Base-by-base conservation (phyloP, 2,797 vertebrate species). In the Cossypha heuglini region DNA sequence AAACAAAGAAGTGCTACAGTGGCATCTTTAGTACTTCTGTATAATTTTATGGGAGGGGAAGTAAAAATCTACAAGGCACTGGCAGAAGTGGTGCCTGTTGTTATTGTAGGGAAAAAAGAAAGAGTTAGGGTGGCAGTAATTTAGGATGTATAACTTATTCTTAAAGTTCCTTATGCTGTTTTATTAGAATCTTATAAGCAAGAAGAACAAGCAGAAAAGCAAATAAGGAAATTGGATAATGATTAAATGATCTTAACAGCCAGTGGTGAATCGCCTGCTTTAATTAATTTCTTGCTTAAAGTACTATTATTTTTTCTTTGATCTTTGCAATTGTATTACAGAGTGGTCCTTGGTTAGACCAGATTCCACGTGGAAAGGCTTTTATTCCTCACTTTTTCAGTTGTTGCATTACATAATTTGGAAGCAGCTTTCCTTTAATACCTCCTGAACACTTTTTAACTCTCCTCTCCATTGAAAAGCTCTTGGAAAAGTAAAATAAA, bases 251-350 rank as follows among this genome's bases (percentile, higher is more conserved):
- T 95, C 46, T 92, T 86, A 93, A 89, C 75, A 96, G 84, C 46
- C 54, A 91, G 80, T 80, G 48, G 75, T 86, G 78, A 89, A 74
- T 94, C 0, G 20, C 21, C 24, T 22, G 37, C 57, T 87, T 94
- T 92, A 96, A 97, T 96, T 96, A 93, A 95, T 95, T 94, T 92
- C 77, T 96, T 90, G 74, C 86, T 93, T 87, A 82, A 92, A 96
- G 88, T 89, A 94, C 68, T 77, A 48, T 91, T 93, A 90, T 88
- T 94, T 81, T 86, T 94, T 11, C 90, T 96, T 95, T 96, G 88
- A 95, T 96, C 92, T 92, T 66, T 67, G 29, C 89, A 94, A 95
- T 87, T 94, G 72, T 94, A 62, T 89, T 94, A 89, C 42, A 88
- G 85, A 66, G 12, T 38, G 52, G 83, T 95, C 72, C 54, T 92